Conservation (phyloP, 2,797 vertebrate species). For the Brachyrhaphis roseni region DNA sequence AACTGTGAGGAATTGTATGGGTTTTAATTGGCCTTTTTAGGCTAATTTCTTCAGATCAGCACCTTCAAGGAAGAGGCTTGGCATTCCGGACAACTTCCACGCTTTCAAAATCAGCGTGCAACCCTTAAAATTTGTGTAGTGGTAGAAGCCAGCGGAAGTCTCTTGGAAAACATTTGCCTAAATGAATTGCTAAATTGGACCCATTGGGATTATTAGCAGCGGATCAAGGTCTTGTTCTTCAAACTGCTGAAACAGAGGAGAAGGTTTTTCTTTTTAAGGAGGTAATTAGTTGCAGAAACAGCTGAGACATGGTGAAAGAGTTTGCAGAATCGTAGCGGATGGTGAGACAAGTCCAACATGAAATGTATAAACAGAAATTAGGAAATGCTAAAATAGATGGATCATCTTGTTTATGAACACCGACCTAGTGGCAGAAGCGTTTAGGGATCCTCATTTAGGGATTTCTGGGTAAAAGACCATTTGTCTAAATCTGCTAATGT, state of each 20-base stretch:
- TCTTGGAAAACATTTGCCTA: conserved; percentile 77
- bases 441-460: conserved; percentile 7
- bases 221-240: conserved; percentile 72
- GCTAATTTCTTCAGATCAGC: conserved; percentile 50
- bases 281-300: conserved; percentile 62
- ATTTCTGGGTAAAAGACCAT: conserved; percentile 1
- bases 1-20: conserved; percentile 28
- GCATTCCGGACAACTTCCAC: conserved; percentile 44
- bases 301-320: conserved; percentile 39
- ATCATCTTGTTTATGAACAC: conserved; percentile 23
- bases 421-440: neutral
- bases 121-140: conserved; percentile 55
- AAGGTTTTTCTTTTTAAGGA: conserved; percentile 48
- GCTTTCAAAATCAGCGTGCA: conserved; percentile 37
- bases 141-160: conserved; percentile 60
- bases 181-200: conserved; percentile 79
- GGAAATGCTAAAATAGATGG: conserved; percentile 7
- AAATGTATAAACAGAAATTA: conserved; percentile 16
- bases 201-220: conserved; percentile 75
- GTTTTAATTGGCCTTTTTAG: conserved; percentile 64
- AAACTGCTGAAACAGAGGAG: conserved; percentile 64
- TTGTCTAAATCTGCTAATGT: conserved; percentile 7
- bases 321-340: conserved; percentile 29
- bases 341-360: conserved; percentile 11
- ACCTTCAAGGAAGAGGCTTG: conserved; percentile 47